Base-by-base conservation (phyloP, 2,888 invertebrate species). In the Dione juno region DNA sequence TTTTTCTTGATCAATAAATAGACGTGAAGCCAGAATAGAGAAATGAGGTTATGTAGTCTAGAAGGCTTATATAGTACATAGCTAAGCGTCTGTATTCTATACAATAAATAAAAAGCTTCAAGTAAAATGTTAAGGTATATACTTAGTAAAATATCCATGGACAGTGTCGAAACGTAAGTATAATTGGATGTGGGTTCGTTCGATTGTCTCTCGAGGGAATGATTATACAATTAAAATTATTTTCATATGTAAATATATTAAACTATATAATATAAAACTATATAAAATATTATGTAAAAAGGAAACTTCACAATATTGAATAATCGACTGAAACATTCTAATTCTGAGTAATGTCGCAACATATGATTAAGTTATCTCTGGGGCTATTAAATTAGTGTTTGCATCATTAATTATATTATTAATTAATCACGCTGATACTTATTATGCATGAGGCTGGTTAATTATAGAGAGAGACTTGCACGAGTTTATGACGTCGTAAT, bases 321-420 rank as follows among this genome's bases (percentile, higher is more conserved):
- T 8, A 53, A 50, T 9, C 1, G 41, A 43, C 21, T 61, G 21
- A 11, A 11, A 28, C 28, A 14, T 45, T 5, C 10, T n/a, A 28
- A 28, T 43, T n/a, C 3, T 9, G 21, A 61, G 10, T n/a, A 43
- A 43, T 45, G 3, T 28, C n/a, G 28, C 14, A n/a, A 61, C 14
- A n/a, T 61, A 19, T 35, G 54, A 54, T 9, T 14, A n/a, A 53
- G 28, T 21, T 53, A 16, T 54, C 54, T 35, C 50, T 40, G 64
- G 3, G 16, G 37, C 50, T 40, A 50, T 50, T 50, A 50, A 52
- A 50, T 64, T 48, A 67, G 40, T 61, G 52, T 41, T 67, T 67
- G 53, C 67, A 61, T 52, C 52, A 67, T 67, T 67, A 61, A 58
- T 67, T 67, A 67, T 19, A 13, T 41, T 59, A 58, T 48, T 48